Base-by-base conservation (phyloP, 2,888 invertebrate genomes). In the Tinea pellionella region DNA sequence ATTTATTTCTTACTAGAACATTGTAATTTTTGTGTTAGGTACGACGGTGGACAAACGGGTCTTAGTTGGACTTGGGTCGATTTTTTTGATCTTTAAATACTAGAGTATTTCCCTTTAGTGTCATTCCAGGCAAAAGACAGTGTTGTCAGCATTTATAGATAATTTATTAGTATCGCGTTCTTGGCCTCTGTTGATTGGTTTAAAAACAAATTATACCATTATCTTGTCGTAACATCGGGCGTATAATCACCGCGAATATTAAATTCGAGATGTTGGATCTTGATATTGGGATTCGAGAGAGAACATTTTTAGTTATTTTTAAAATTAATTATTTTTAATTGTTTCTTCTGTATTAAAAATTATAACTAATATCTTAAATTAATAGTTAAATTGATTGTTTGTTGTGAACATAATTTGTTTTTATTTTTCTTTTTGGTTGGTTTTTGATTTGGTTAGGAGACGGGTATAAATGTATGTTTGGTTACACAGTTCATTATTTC, bases 101-200 rank as follows among this genome's bases (percentile, higher is more conserved):
- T 15, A 18, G 29, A 19, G 24, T 55, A 19, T 55, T 55, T 55
- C 19, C 19, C 29, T 67, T 68, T 74, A 78, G 82, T 82, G 81
- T 87, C 86, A 87, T 87, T 87, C 86, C 86, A 86, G 81, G 81
- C 80, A 85, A 87, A 86, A 87, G 86, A 86, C 85, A 85, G 37
- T 76, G 72, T 80, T 83, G 85, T 84, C 86, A 76, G 86, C 86
- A 87, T 87, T 87, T 87, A 87, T 87, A 84, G 82, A 72, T 74
- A 80, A 55, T 55, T 77, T 77, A 18, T 80, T 77, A 47, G 47
- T 15, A 47, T 47, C 18, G 13, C 37, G 24, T 3, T 42, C 47
- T 2, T 47, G 18, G 9, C 15, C n/a, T 47, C 18, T 47, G 47
- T 18, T 47, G n/a, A 47, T 18, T 4, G 43, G 6, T 15, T 12